These are phyloP conservation scores for Quadriops clusia DNA, from an alignment of 2,888 invertebrate species.

Conservation along the genomic window DNA sequence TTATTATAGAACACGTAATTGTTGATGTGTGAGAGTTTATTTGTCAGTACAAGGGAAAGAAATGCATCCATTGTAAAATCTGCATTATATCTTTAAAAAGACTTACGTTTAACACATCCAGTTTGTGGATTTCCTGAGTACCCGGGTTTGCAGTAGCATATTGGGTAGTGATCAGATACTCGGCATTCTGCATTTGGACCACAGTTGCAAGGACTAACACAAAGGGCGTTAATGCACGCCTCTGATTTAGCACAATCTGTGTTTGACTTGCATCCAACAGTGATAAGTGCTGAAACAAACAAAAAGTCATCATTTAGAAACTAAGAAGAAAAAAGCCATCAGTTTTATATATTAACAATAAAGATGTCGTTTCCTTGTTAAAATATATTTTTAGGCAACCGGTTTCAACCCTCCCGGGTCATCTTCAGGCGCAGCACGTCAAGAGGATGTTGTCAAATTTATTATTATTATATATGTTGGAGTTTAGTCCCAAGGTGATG, in stretches of 20 bases:
- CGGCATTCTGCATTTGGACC: constrained; percentile 72
- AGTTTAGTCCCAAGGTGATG: too few species aligned
- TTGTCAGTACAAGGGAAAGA: neutral
- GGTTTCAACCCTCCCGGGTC: too few species aligned
- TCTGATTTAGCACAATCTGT: constrained; percentile 72
- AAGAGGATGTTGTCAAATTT: too few species aligned
- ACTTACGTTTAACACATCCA: constrained; percentile 62
- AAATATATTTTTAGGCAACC: too few species aligned
- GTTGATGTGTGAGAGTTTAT: neutral
- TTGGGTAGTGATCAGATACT: constrained; percentile 73
- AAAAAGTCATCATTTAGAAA: constrained; percentile 7
- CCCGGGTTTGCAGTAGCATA: constrained; percentile 70
- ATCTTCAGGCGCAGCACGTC: too few species aligned
- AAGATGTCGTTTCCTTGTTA: too few species aligned
- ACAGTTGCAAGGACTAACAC: constrained; percentile 76
- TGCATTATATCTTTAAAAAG: too few species aligned
- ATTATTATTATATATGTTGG: too few species aligned
- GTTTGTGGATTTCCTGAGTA: constrained; percentile 77
- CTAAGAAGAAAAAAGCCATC: too few species aligned
- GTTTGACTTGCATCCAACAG: constrained; percentile 64
- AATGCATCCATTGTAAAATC: too few species aligned
- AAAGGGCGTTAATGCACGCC: constrained; percentile 70
- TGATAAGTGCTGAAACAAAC: constrained; percentile 45
- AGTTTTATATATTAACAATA: too few species aligned
- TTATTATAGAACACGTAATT: neutral